Conservation (phyloP, 1,140 invertebrate genomes). For the Aphelenchoides avenae region DNA sequence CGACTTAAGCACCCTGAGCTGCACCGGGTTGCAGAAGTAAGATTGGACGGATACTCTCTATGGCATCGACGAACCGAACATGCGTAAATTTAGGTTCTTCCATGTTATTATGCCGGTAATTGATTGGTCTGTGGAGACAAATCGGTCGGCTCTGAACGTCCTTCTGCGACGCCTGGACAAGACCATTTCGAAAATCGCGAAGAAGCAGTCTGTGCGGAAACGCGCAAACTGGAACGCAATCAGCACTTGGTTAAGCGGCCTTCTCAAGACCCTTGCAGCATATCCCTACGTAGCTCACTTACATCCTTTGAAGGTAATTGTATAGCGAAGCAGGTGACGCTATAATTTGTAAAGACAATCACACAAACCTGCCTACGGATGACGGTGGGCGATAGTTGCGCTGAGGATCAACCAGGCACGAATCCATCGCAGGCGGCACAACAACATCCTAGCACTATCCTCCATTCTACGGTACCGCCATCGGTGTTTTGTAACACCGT, state of each 20-base stretch:
- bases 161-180: conserved; percentile 89
- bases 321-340: conserved; percentile 59
- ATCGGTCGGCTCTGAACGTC: conserved; percentile 82
- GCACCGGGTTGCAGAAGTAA: conserved; percentile 67
- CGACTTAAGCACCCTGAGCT: conserved; percentile 89
- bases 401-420: too few species aligned
- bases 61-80: conserved; percentile 1
- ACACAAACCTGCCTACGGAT: conserved; percentile 48
- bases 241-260: conserved; percentile 81
- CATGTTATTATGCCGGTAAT: conserved; percentile 84
- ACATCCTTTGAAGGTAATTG: conserved; percentile 80
- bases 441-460: conserved; percentile 64
- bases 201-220: conserved; percentile 80
- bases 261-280: conserved; percentile 84
- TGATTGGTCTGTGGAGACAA: conserved; percentile 91
- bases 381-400: conserved; percentile 64
- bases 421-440: conserved; percentile 41
- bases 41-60: too few species aligned
- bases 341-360: conserved; percentile 35
- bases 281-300: conserved; percentile 93
- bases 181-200: conserved; percentile 93
- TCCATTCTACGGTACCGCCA: conserved; percentile 61
- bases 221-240: conserved; percentile 94
- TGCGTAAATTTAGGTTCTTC: conserved; percentile 78
- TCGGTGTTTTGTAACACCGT: conserved; percentile 91